Conservation (phyloP, 2,113 vertebrate species). For the Indicator maculatus region DNA sequence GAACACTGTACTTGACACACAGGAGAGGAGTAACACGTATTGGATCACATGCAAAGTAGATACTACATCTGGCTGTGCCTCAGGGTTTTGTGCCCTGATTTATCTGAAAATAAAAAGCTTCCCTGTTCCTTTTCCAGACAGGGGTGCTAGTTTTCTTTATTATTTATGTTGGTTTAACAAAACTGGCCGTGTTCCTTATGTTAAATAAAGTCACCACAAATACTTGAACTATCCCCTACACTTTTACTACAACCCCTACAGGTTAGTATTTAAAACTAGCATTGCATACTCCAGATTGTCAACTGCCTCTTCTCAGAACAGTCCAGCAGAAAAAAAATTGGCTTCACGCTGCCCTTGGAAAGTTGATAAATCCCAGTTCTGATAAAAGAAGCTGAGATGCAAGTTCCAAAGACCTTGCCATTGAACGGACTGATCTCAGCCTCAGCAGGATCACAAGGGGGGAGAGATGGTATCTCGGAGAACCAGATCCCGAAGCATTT, state of each 20-base stretch:
- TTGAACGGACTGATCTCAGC: neutral
- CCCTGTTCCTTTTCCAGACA: neutral
- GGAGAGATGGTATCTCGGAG: neutral
- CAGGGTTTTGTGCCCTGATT: neutral
- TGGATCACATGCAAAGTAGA: neutral
- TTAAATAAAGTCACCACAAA: neutral
- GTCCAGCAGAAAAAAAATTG: neutral
- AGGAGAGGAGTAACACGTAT: neutral
- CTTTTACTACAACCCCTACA: neutral
- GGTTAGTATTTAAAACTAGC: neutral
- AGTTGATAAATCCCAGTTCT: neutral
- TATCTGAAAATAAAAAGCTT: neutral
- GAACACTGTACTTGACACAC: rapidly evolving
- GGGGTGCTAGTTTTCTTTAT: neutral
- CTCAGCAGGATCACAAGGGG: rapidly evolving
- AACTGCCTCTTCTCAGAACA: neutral
- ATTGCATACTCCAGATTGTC: neutral
- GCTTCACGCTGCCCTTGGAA: neutral
- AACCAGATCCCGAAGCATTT: neutral
- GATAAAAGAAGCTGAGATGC: neutral
- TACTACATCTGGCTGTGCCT: rapidly evolving
- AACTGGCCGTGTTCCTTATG: neutral
- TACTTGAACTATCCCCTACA: neutral
- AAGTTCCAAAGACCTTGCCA: neutral
- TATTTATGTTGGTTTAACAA: neutral